Evolutionary conservation across 2,797 vertebrate species (phyloP).

Genomic region (Microchirus variegatus): DNA sequence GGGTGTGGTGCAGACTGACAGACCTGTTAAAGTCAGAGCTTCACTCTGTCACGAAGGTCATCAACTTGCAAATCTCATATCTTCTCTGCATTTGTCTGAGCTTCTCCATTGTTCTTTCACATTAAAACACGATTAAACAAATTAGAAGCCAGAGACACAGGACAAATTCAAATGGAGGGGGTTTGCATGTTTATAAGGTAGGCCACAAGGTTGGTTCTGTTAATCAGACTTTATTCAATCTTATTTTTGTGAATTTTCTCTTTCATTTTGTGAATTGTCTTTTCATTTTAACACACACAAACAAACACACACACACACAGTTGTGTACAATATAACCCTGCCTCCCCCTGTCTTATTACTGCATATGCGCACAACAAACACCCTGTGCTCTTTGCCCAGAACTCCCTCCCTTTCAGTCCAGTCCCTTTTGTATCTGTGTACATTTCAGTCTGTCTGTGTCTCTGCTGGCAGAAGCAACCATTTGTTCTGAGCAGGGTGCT

Average conservation of each 20-base stretch:
- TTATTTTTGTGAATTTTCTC: not conserved
- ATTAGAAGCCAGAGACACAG: not conserved
- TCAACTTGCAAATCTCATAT: slow-evolving; percentile 26
- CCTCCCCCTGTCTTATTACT: not conserved
- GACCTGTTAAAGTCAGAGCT: not conserved
- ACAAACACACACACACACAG: too few species aligned
- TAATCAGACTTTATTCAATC: too few species aligned
- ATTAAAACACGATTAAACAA: not conserved
- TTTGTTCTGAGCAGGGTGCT: slow-evolving; percentile 33
- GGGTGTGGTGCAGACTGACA: not conserved
- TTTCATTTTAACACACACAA: not conserved
- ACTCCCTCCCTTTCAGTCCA: not conserved
- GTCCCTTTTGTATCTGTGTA: not conserved
- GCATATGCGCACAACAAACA: slow-evolving; percentile 16
- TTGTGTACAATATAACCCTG: not conserved
- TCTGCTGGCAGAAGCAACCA: slow-evolving; percentile 26
- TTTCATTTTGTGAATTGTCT: not conserved
- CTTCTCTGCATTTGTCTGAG: slow-evolving; percentile 6
- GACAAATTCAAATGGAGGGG: too few species aligned
- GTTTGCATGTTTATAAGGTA: too few species aligned
- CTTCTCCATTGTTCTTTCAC: not conserved
- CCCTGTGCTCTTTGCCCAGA: not conserved
- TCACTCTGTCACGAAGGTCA: slow-evolving; percentile 37
- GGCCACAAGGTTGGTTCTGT: too few species aligned
- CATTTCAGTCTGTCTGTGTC: slow-evolving; percentile 37